A percentile compares a stretch with the other conserved stretches of the same genome.
These are phyloP conservation scores for Galerucella calmariensis DNA, from an alignment of 2,888 invertebrate genomes.

Conservation along the genomic window DNA sequence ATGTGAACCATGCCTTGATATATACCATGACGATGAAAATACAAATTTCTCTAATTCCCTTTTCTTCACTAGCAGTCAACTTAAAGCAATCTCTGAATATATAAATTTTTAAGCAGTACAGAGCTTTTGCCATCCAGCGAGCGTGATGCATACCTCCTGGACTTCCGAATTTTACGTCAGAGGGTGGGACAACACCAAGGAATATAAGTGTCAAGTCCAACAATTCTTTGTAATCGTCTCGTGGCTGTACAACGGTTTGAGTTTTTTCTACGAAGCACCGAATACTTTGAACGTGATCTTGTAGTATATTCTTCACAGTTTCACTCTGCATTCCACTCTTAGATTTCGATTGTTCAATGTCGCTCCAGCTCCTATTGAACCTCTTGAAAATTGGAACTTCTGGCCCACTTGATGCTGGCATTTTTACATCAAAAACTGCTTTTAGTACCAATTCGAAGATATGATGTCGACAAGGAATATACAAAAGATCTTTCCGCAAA, in stretches of 20 bases:
- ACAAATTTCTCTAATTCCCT: conserved; percentile 2
- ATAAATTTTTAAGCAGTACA: conserved; percentile 7
- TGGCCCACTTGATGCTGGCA: not conserved
- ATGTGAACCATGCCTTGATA: conserved; percentile 10
- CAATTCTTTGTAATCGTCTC: conserved; percentile 6
- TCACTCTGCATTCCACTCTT: not conserved
- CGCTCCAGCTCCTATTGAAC: not conserved
- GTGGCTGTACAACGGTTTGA: not conserved
- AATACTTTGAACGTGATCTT: not conserved
- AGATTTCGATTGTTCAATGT: conserved; percentile 6
- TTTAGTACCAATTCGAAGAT: conserved; percentile 3
- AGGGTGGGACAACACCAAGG: not conserved
- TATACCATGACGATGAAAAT: conserved; percentile 7
- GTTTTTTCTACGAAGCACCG: not conserved
- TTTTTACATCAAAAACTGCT: conserved; percentile 7
- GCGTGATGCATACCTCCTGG: conserved; percentile 12
- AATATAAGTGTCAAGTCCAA: conserved; percentile 3
- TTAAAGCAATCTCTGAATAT: conserved; percentile 6
- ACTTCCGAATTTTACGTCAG: not conserved
- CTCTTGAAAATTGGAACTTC: not conserved
- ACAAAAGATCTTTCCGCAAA: not conserved
- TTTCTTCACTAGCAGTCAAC: no score
- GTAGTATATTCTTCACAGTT: not conserved
- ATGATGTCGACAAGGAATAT: conserved; percentile 12
- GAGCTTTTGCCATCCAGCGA: conserved; percentile 9